phyloP scores from a whole-genome alignment of 1,140 invertebrate genomes.

The Paraescarpia echinospica region DNA sequence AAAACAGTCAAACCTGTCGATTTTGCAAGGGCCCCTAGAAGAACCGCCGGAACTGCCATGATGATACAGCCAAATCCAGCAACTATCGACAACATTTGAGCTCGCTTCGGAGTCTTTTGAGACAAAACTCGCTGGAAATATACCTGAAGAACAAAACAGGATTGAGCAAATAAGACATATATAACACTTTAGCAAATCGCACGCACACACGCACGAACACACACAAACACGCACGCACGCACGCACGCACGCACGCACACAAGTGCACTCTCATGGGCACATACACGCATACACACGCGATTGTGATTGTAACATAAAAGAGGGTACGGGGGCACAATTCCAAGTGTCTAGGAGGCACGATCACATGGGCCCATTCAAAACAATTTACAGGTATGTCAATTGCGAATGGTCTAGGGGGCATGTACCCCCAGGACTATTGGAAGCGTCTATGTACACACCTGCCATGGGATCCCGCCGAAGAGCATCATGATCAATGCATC shows the following conservation, averaged over 20 bases:
- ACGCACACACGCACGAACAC: neutral
- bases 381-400: too few species aligned
- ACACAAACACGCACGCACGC: neutral
- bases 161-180: neutral
- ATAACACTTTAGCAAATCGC: neutral
- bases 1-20: constrained; percentile 73
- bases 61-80: constrained; percentile 92
- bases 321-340: too few species aligned
- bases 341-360: too few species aligned
- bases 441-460: constrained; percentile 62
- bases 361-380: too few species aligned
- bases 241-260: too few species aligned
- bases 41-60: constrained; percentile 93
- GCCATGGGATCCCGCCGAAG: constrained; percentile 98
- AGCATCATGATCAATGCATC: constrained; percentile 89
- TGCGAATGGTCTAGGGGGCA: too few species aligned
- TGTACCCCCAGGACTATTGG: too few species aligned
- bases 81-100: constrained; percentile 93
- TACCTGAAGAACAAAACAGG: constrained; percentile 67
- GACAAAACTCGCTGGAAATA: constrained; percentile 98
- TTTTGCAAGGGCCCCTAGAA: constrained; percentile 95
- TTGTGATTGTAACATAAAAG: too few species aligned
- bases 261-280: too few species aligned
- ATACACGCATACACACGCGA: too few species aligned
- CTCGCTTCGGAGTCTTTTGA: constrained; percentile 87